Evolutionary conservation across 2,797 vertebrate species (phyloP).

Genomic region (Sebastes miniatus): DNA sequence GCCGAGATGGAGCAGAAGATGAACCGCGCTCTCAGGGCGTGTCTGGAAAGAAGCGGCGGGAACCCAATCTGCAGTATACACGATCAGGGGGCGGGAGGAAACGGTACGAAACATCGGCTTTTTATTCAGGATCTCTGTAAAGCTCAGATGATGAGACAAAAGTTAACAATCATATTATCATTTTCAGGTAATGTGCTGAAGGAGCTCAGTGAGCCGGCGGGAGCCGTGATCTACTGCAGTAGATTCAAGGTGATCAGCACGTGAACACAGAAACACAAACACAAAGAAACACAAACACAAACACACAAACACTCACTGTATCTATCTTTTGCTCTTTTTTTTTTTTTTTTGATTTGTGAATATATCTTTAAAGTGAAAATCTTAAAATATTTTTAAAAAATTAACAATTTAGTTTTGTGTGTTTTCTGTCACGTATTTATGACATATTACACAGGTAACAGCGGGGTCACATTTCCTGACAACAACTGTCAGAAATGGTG

Average conservation of each 20-base stretch:
- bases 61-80: slow-evolving; percentile 95
- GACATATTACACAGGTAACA: no score
- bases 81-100: slow-evolving; percentile 94
- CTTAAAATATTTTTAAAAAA: no score
- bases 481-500: no score
- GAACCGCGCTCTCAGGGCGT: slow-evolving; percentile 92
- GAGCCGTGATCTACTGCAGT: slow-evolving; percentile 88
- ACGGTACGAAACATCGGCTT: slow-evolving; percentile 73
- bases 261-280: not conserved
- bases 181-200: slow-evolving; percentile 90
- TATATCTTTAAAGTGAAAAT: no score
- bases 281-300: no score
- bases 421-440: no score
- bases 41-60: slow-evolving; percentile 81
- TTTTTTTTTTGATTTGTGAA: no score
- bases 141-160: not conserved
- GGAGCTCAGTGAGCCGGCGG: slow-evolving; percentile 91
- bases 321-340: no score
- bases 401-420: no score
- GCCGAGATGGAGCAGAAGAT: slow-evolving; percentile 97
- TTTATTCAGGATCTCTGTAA: not conserved
- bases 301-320: no score
- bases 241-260: slow-evolving; percentile 84
- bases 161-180: not conserved
- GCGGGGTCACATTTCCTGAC: no score